Evolutionary conservation across 2,888 invertebrate genomes (phyloP).

Genomic region (Podabrus alpinus): DNA sequence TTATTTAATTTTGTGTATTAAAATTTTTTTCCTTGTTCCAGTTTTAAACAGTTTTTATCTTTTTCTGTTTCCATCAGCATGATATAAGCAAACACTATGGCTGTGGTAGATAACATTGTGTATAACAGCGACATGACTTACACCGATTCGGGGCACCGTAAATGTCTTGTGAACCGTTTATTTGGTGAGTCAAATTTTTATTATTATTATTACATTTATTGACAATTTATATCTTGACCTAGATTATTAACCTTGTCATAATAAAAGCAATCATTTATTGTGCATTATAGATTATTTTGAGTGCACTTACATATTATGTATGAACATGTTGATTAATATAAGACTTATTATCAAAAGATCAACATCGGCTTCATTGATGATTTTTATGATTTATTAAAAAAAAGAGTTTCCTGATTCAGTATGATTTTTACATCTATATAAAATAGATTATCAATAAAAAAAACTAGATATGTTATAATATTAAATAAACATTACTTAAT

Average conservation of each 20-base stretch:
- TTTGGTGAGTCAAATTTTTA: conserved; percentile 40
- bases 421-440: no score
- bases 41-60: not conserved
- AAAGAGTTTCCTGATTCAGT: no score
- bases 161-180: conserved; percentile 52
- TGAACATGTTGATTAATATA: not conserved
- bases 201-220: not conserved
- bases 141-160: conserved; percentile 49
- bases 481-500: no score
- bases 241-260: not conserved
- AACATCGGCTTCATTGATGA: not conserved
- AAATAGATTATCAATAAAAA: not conserved
- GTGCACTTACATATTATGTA: not conserved
- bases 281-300: not conserved
- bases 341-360: not conserved
- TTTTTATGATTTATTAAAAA: no score
- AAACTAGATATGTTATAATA: no score
- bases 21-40: not conserved
- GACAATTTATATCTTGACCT: not conserved
- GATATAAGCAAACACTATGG: conserved; percentile 5
- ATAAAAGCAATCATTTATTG: not conserved
- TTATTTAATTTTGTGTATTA: not conserved
- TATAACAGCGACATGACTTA: conserved; percentile 49
- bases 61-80: not conserved
- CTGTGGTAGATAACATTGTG: conserved; percentile 7